Evolutionary conservation across 2,888 invertebrate genomes (phyloP).

Genomic region (Ommatoiulus sabulosus): DNA sequence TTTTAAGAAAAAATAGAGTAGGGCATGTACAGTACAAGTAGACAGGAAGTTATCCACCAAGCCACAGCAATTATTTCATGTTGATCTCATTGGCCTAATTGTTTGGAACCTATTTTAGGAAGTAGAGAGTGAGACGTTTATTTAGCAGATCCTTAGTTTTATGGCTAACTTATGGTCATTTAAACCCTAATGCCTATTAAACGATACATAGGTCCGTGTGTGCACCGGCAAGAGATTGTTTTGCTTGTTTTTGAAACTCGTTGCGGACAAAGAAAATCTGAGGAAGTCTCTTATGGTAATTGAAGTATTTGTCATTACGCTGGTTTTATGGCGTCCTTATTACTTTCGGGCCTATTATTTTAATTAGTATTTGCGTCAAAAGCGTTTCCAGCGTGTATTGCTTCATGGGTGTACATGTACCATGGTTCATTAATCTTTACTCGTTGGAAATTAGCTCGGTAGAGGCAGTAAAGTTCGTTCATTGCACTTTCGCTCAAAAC

Average conservation of each 20-base stretch:
- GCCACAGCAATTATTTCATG: not conserved
- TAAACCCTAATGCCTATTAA: conserved; percentile 37
- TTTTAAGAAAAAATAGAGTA: not conserved
- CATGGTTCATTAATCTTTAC: conserved; percentile 39
- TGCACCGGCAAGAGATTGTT: not conserved
- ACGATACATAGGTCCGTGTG: not conserved
- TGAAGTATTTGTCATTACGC: conserved; percentile 47
- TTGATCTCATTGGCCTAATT: conserved; percentile 9
- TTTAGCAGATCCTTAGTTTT: conserved; percentile 38
- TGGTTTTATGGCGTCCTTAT: conserved; percentile 38
- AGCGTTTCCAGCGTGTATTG: conserved; percentile 2
- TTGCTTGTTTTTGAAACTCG: not conserved
- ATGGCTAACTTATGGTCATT: conserved; percentile 23
- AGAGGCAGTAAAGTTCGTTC: not conserved
- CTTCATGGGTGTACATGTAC: not conserved
- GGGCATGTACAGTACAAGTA: not conserved
- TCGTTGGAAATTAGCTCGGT: not conserved
- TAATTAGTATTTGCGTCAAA: conserved; percentile 29
- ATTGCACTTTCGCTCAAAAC: conserved; percentile 3
- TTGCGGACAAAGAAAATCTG: conserved; percentile 13
- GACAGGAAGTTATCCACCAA: not conserved
- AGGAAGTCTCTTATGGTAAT: conserved; percentile 41
- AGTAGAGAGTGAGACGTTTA: not conserved
- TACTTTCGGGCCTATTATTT: conserved; percentile 41
- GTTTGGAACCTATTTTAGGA: conserved; percentile 15